These are phyloP conservation scores for Ictalurus punctatus DNA, from an alignment of 2,113 vertebrate species.

Conservation along the genomic window DNA sequence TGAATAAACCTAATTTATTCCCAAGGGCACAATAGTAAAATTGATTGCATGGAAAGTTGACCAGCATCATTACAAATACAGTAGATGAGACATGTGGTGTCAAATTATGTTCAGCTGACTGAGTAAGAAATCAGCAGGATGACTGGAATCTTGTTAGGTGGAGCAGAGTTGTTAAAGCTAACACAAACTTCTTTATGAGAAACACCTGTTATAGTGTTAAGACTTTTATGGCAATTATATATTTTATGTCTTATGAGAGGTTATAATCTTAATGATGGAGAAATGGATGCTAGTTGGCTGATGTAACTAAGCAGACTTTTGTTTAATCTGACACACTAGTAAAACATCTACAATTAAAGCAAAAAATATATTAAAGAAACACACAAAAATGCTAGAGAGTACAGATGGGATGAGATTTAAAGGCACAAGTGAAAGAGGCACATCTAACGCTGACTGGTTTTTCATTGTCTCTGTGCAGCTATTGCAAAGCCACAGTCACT, in stretches of 20 bases:
- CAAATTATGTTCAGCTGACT: neutral
- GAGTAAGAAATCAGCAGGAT: neutral
- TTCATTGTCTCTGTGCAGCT: neutral
- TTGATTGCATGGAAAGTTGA: neutral
- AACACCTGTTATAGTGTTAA: neutral
- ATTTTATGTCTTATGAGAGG: neutral
- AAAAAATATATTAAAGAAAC: neutral
- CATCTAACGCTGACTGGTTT: neutral
- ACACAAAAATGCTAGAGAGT: neutral
- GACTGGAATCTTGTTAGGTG: neutral
- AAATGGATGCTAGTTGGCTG: neutral
- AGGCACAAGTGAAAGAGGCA: neutral
- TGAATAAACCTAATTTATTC: neutral
- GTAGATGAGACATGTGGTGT: neutral
- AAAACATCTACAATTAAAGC: neutral
- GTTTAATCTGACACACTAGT: neutral
- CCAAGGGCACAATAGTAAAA: neutral
- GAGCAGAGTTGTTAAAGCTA: neutral
- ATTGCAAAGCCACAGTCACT: neutral
- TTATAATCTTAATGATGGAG: neutral
- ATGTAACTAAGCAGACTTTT: neutral
- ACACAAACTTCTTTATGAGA: neutral
- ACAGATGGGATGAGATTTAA: neutral
- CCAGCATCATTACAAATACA: neutral
- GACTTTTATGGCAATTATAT: neutral